A percentile compares a stretch with the other conserved stretches of the same genome.
phyloP scores from a whole-genome alignment of 2,797 vertebrate genomes.

The Otolemur crassicaudatus region DNA sequence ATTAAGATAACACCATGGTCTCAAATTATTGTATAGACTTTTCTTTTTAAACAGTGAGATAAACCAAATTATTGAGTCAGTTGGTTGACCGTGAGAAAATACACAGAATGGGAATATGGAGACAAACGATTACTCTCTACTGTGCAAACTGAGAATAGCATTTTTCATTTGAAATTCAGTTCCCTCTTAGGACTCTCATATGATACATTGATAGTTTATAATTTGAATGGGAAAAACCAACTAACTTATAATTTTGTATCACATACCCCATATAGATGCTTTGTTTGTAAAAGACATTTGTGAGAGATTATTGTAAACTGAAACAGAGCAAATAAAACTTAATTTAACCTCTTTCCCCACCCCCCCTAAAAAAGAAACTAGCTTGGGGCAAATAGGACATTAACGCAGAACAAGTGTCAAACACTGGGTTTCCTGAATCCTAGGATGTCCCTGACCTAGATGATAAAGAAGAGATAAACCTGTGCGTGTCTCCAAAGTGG shows the following conservation, averaged over 20 bases:
- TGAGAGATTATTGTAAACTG: slow-evolving; percentile 10
- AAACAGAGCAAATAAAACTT: not conserved
- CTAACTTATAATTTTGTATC: slow-evolving; percentile 2
- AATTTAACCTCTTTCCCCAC: not conserved
- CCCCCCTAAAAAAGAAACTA: not conserved
- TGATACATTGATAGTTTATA: not conserved
- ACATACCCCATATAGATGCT: not conserved
- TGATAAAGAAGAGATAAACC: not conserved
- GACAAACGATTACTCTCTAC: not conserved
- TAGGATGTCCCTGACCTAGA: not conserved
- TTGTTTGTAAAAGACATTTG: slow-evolving; percentile 25
- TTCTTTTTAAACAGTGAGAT: slow-evolving; percentile 98
- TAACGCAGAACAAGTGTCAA: not conserved
- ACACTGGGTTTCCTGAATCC: not conserved
- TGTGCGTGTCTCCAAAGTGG: not conserved
- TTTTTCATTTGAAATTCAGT: not conserved
- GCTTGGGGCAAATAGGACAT: not conserved
- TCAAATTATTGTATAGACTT: slow-evolving; percentile 94
- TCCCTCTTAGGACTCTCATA: not conserved
- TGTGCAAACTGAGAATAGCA: not conserved
- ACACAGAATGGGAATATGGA: slow-evolving; percentile 91
- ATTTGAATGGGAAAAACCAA: not conserved
- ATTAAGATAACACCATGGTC: slow-evolving; percentile 96
- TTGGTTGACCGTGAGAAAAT: slow-evolving; percentile 94
- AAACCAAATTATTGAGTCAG: slow-evolving; percentile 93